Base-by-base conservation (phyloP, 1,140 invertebrate genomes). In the Pseudomyrmex dendroicus region DNA sequence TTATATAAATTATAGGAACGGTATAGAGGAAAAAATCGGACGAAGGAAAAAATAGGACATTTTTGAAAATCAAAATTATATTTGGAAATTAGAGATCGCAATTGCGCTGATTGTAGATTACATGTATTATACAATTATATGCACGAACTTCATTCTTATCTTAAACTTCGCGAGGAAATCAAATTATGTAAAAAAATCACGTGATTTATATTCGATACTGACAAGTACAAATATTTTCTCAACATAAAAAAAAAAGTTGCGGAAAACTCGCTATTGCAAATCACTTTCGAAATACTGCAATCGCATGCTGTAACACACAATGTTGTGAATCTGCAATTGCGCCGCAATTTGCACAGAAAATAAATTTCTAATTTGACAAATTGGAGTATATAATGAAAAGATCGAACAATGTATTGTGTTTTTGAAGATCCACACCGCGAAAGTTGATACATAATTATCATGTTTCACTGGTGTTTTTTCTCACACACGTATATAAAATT, bases 11-110 rank as follows among this genome's bases (percentile, higher is more conserved):
- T 52, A 52, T 52, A 52, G 13, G 50, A 52, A 52, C 50, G 13
- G 12, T 52, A 52, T 52, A 2, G 3, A 10, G 50, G 50, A 35
- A 0, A 44, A 56, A 66, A 54, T 56, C 12, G n/a, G n/a, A 12
- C 0, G 25, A 2, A 25, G 3, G 9, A 35, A 0, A 44, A 66
- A 66, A 54, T 46, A 10, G n/a, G n/a, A 9, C 0, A 52, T 25
- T 35, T 62, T 86, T 84, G 86, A 80, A 89, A 86, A 84, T 89
- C 46, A 86, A 89, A 89, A 89, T 89, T 89, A 89, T 89, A 89
- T 89, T 89, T 89, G 63, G 50, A 68, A 86, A 82, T 86, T 25
- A 80, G 73, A 88, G 84, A 89, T 89, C 22, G 50, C 80, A 86
- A 84, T 89, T 70, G 54, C 77, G 83, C 48, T 62, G 35, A 35